Conservation (phyloP, 2,113 vertebrate species). For the Hucho hucho region DNA sequence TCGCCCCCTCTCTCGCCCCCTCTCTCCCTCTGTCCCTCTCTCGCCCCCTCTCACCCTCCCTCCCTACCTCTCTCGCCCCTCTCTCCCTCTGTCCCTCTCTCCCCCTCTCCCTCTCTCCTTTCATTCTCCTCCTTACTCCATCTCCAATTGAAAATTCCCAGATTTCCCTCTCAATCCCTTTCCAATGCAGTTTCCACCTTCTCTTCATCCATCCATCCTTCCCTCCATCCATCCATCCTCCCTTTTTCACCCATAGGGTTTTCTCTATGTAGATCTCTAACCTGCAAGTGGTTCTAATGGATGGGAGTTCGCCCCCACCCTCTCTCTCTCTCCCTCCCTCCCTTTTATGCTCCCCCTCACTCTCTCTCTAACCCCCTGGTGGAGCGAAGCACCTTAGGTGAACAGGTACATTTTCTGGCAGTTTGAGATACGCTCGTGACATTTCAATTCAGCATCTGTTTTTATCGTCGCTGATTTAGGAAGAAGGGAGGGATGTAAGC, state of each 20-base stretch:
- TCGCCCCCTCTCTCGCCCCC: no score
- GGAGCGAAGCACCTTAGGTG: conserved; percentile 64
- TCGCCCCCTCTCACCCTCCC: not conserved
- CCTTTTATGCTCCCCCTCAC: not conserved
- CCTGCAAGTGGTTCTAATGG: no score
- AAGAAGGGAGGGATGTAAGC: conserved; percentile 32
- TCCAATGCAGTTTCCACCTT: no score
- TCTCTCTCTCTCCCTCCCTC: conserved; percentile 12
- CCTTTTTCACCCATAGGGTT: no score
- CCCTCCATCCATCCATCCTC: no score
- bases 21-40: not conserved
- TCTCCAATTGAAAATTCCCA: no score
- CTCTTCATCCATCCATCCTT: no score
- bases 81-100: not conserved
- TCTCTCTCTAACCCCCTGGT: conserved; percentile 9
- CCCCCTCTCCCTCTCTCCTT: no score
- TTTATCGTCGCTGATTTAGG: conserved; percentile 73
- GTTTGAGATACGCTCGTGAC: conserved; percentile 79
- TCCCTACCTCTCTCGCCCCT: not conserved
- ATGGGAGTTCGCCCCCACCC: fast-evolving
- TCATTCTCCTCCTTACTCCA: no score
- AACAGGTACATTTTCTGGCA: conserved; percentile 79
- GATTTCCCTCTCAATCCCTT: no score
- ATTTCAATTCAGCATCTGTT: conserved; percentile 79
- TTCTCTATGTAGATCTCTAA: no score